phyloP scores from a whole-genome alignment of 2,888 invertebrate species.

The Neoaliturus tenellus region DNA sequence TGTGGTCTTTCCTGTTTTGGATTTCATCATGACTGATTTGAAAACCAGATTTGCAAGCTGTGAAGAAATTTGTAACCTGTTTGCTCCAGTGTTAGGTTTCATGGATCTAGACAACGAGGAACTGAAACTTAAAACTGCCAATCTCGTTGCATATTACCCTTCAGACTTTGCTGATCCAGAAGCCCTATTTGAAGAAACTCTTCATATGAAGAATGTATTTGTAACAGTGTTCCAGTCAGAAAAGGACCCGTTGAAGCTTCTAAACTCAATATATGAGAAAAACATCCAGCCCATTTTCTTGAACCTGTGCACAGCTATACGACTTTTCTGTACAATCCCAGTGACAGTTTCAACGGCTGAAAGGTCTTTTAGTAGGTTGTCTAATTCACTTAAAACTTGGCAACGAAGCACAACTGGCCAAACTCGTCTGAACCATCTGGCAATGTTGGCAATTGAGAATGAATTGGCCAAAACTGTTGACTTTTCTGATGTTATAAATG shows the following conservation, averaged over 20 bases:
- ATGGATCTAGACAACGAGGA: too few relatives aligned
- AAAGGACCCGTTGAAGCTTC: conserved; percentile 36
- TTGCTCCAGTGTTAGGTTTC: too few relatives aligned
- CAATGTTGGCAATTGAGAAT: conserved; percentile 25
- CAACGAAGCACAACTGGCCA: conserved; percentile 46
- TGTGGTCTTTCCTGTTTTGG: too few relatives aligned
- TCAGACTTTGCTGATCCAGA: conserved; percentile 22
- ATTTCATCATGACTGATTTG: too few relatives aligned
- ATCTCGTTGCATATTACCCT: conserved; percentile 10
- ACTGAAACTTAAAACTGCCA: conserved; percentile 37
- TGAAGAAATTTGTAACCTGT: too few relatives aligned
- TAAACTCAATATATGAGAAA: conserved; percentile 47
- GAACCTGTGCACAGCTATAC: conserved; percentile 41
- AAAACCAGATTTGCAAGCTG: too few relatives aligned
- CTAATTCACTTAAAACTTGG: conserved; percentile 44
- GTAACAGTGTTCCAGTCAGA: conserved; percentile 46
- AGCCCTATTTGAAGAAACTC: conserved; percentile 8
- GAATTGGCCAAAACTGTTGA: conserved; percentile 44
- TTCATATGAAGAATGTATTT: conserved; percentile 38
- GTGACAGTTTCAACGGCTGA: conserved; percentile 51
- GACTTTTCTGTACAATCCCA: conserved; percentile 51
- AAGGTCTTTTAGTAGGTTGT: conserved; percentile 36
- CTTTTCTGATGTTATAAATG: conserved; percentile 23
- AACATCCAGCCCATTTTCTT: conserved; percentile 40
- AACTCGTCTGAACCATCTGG: conserved; percentile 35